phyloP scores from a whole-genome alignment of 1,140 invertebrate species.

The Nymphalis io region DNA sequence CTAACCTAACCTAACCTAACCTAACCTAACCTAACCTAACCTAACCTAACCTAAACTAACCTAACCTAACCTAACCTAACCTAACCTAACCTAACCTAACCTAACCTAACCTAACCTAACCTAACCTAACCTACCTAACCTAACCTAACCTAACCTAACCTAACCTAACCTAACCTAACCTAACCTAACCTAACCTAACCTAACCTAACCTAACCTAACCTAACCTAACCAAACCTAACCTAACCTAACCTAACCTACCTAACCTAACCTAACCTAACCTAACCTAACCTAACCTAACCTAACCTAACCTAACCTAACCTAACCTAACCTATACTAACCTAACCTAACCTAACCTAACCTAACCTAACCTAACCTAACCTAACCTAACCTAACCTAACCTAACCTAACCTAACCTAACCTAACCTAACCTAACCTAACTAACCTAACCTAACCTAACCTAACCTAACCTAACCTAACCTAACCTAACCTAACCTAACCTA shows the following conservation, averaged over 20 bases:
- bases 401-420: constrained; percentile 42
- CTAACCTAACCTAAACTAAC: constrained; percentile 41
- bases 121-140: constrained; percentile 58
- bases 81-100: constrained; percentile 36
- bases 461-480: constrained; percentile 36
- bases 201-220: constrained; percentile 45
- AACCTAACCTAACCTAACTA: not conserved
- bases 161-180: constrained; percentile 18
- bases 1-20: constrained; percentile 37
- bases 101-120: constrained; percentile 44
- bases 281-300: too few relatives aligned
- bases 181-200: constrained; percentile 52
- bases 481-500: constrained; percentile 37
- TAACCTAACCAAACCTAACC: constrained; percentile 42
- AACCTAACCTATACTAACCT: constrained; percentile 39
- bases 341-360: constrained; percentile 37
- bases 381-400: constrained; percentile 45
- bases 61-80: constrained; percentile 39
- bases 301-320: constrained; percentile 29
- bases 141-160: constrained; percentile 51
- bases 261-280: too few relatives aligned
- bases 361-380: constrained; percentile 45
- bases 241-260: not conserved
- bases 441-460: constrained; percentile 29
- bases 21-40: constrained; percentile 39